Evolutionary conservation across 2,113 vertebrate genomes (phyloP), one percentile per base, ranked within the genome.

Genomic region (Rhinogobius similis): DNA sequence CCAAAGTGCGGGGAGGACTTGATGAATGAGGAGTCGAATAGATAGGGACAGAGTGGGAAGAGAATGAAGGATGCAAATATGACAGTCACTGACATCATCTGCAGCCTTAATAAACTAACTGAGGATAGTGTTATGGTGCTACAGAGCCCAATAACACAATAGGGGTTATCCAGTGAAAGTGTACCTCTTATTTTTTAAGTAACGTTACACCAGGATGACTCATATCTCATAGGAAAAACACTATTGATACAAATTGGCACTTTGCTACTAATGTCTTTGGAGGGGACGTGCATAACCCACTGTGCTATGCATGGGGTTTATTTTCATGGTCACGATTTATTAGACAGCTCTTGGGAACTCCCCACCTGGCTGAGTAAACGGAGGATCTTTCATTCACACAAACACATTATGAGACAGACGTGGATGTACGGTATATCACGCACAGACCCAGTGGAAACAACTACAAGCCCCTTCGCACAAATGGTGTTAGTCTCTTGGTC

Each of bases 271-370:
- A 78, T 74, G 73, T 81, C 55, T 79, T 53, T 44, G 71, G 62
- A 73, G 53, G 73, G 75, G 77, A 48, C 73, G 62, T 44, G 72
- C 61, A 79, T 76, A 75, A 70, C 72, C 67, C 66, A 67, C 65
- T 76, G 64, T 76, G 70, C 77, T 85, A 70, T 67, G 52, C 52
- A 26, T 55, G 64, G 80, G 68, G 73, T 78, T 86, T 82, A 75
- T 85, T 86, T 88, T 88, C 67, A 74, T 74, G 76, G 76, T 65
- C 38, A 69, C 26, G 73, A 87, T 87, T 87, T 85, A 89, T 85
- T 71, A 76, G 72, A 83, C 81, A 77, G 72, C 62, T 13, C 48
- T 11, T 55, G 78, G 78, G 68, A 86, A 87, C 77, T 80, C 81
- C 86, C 76, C 68, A 68, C 66, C 74, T 65, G 38, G 74, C 67